Evolutionary conservation across 2,113 vertebrate genomes (phyloP).

Genomic region (Phyllostomus discolor): DNA sequence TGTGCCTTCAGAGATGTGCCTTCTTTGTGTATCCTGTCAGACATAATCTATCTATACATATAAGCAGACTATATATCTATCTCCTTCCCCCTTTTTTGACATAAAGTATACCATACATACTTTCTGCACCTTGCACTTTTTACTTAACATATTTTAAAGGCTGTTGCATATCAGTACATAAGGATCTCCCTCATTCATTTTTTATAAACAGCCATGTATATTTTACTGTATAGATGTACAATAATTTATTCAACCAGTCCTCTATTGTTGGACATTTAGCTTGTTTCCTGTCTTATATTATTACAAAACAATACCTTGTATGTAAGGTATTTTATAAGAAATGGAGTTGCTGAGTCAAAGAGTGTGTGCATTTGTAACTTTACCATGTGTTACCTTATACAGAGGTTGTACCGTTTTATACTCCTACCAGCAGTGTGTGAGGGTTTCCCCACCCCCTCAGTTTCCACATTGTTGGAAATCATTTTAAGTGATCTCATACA

Average conservation of each 20-base stretch:
- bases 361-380: background rate
- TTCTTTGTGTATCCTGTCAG: background rate
- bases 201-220: background rate
- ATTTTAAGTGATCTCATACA: background rate
- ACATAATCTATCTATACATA: background rate
- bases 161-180: background rate
- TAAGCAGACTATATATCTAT: background rate
- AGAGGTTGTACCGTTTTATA: background rate
- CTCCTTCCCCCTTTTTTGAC: background rate
- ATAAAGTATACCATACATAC: background rate
- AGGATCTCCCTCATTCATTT: background rate
- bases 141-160: background rate
- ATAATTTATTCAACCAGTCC: background rate
- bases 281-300: background rate
- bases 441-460: background rate
- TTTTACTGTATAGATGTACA: background rate
- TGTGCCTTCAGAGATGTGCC: background rate
- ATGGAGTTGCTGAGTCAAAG: background rate
- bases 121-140: background rate
- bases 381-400: background rate
- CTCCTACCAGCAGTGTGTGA: background rate
- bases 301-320: background rate
- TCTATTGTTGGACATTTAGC: background rate
- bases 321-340: slow-evolving; percentile 12
- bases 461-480: background rate